phyloP scores from a whole-genome alignment of 2,113 vertebrate species.

The Cisticola juncidis region DNA sequence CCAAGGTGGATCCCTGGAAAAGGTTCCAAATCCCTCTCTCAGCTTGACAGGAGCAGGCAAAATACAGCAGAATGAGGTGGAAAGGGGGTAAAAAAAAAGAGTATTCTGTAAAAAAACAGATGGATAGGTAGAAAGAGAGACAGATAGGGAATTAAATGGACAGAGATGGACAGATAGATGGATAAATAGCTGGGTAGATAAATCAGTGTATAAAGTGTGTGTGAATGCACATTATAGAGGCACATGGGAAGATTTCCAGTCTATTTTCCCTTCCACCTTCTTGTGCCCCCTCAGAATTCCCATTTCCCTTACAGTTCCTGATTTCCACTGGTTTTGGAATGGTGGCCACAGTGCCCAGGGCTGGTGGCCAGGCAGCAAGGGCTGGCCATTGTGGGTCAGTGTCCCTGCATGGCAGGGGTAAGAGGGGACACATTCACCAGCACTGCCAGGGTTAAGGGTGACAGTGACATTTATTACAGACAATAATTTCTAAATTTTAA shows the following conservation, averaged over 20 bases:
- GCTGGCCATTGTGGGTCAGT: background rate
- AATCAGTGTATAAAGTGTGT: background rate
- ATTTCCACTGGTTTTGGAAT: background rate
- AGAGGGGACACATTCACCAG: background rate
- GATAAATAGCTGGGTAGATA: background rate
- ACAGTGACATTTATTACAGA: background rate
- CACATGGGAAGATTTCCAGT: background rate
- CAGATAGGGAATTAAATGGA: background rate
- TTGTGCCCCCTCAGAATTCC: background rate
- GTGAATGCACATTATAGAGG: fast-evolving
- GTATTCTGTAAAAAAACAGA: background rate
- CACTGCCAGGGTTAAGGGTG: background rate
- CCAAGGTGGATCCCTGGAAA: background rate
- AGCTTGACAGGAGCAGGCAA: background rate
- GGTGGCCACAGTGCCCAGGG: background rate
- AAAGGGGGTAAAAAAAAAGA: background rate
- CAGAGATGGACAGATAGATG: background rate
- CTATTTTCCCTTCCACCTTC: background rate
- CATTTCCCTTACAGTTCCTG: background rate
- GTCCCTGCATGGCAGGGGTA: background rate
- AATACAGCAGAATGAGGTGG: background rate
- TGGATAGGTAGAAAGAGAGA: background rate
- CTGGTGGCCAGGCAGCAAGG: background rate
- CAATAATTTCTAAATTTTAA: background rate
- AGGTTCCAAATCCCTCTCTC: background rate